These are phyloP conservation scores for Dendrocincla tyrannina DNA, from an alignment of 2,797 vertebrate genomes.

Conservation along the genomic window DNA sequence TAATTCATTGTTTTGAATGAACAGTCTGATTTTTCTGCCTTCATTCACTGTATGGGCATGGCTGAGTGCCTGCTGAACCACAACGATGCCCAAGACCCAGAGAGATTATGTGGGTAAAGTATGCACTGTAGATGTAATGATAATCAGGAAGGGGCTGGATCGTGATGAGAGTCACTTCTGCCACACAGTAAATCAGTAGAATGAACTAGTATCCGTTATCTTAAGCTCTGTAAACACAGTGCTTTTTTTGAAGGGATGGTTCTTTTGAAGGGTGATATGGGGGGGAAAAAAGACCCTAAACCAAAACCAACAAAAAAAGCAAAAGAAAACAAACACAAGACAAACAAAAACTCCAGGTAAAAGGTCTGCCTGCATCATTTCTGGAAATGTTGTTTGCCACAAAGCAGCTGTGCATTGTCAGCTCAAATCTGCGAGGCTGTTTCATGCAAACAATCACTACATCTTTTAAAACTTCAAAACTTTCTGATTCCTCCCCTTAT, in stretches of 20 bases:
- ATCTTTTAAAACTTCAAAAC: neutral
- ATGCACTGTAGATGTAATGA: neutral
- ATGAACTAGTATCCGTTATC: neutral
- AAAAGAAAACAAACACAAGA: neutral
- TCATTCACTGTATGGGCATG: neutral
- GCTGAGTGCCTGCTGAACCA: conserved; percentile 19
- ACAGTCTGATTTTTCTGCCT: neutral
- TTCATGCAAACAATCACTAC: neutral
- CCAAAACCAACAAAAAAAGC: neutral
- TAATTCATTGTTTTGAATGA: neutral
- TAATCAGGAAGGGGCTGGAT: neutral
- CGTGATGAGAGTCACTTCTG: conserved; percentile 5
- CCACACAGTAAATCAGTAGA: neutral
- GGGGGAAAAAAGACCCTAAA: neutral
- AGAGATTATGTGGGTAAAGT: neutral
- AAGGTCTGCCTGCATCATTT: neutral
- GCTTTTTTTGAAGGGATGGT: neutral
- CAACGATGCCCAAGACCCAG: neutral
- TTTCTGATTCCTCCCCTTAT: neutral
- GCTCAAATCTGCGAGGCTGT: neutral
- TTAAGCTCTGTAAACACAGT: neutral
- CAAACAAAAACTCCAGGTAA: neutral
- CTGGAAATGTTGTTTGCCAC: neutral
- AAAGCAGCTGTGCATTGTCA: neutral
- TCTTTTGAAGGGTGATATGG: neutral